A percentile compares a stretch with the other conserved stretches of the same genome.
These are phyloP conservation scores for Centropristis striata DNA, from an alignment of 2,113 vertebrate species.

Conservation along the genomic window DNA sequence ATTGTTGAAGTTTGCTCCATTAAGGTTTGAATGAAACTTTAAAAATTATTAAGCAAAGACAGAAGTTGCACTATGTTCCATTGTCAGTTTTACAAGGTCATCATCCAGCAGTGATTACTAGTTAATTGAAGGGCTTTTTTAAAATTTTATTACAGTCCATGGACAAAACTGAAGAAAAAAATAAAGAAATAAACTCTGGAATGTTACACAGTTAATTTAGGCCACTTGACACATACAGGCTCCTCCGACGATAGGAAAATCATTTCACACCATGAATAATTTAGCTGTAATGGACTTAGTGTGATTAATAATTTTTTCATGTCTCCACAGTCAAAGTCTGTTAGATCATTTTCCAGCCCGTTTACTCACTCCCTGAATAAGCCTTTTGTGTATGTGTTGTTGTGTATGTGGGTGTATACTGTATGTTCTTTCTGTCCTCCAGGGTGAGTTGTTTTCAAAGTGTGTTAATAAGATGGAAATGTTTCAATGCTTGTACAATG, in stretches of 20 bases:
- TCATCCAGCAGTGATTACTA: neutral
- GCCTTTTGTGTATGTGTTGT: neutral
- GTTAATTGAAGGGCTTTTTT: neutral
- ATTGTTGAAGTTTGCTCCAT: too few species aligned
- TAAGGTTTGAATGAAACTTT: neutral
- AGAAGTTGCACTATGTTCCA: neutral
- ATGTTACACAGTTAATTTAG: conserved; percentile 35
- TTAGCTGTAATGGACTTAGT: conserved; percentile 39
- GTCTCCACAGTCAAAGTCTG: conserved; percentile 33
- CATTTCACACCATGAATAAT: conserved; percentile 55
- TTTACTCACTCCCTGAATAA: conserved; percentile 19
- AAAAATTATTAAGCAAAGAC: neutral
- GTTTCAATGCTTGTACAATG: neutral
- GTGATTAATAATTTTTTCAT: conserved; percentile 58
- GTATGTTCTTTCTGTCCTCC: neutral
- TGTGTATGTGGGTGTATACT: neutral
- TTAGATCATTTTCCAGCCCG: conserved; percentile 43
- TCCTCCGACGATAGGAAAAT: conserved; percentile 26
- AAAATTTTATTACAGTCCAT: neutral
- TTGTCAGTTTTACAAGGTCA: neutral
- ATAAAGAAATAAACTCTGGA: too few species aligned
- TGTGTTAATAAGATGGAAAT: neutral
- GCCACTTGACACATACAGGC: conserved; percentile 48
- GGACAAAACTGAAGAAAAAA: neutral
- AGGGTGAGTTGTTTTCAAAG: neutral